Conservation (phyloP, 2,888 invertebrate genomes). For the Neoitamus cyanurus region DNA sequence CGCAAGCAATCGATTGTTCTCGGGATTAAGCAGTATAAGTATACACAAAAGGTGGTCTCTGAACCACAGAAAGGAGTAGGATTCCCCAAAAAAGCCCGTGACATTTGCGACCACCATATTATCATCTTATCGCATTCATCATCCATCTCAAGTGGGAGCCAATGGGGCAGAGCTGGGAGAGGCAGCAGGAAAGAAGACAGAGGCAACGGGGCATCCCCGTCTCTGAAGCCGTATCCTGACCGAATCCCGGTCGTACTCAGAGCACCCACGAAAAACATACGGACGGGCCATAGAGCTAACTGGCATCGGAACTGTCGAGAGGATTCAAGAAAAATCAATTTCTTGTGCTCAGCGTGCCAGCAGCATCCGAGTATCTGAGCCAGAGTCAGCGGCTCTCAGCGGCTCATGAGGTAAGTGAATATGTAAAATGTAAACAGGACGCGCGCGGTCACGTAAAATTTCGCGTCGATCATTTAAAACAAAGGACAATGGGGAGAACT, state of each 20-base stretch:
- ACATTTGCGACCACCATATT: conserved; percentile 47
- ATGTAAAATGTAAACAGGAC: conserved; percentile 50
- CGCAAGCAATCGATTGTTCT: conserved; percentile 36
- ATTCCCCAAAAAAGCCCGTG: neutral
- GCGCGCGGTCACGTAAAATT: conserved; percentile 54
- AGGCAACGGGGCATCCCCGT: neutral
- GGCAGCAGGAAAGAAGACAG: conserved; percentile 1
- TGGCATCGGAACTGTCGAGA: conserved; percentile 34
- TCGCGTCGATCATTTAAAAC: conserved; percentile 53
- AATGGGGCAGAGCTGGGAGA: neutral
- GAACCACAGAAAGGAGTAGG: conserved; percentile 13
- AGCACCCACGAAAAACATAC: conserved; percentile 8
- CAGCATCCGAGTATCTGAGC: neutral
- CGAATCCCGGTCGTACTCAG: neutral
- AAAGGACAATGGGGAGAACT: conserved; percentile 49
- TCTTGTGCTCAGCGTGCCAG: conserved; percentile 44
- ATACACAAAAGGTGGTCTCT: neutral
- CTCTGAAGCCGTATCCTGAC: neutral
- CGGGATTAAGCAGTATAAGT: neutral
- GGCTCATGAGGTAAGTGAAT: conserved; percentile 41
- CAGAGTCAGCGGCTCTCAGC: conserved; percentile 41
- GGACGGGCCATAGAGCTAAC: conserved; percentile 8
- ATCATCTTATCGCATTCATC: conserved; percentile 43
- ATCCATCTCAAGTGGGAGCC: conserved; percentile 27
- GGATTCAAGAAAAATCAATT: conserved; percentile 52